Evolutionary conservation across 2,113 vertebrate genomes (phyloP).

Genomic region (Lathamus discolor): DNA sequence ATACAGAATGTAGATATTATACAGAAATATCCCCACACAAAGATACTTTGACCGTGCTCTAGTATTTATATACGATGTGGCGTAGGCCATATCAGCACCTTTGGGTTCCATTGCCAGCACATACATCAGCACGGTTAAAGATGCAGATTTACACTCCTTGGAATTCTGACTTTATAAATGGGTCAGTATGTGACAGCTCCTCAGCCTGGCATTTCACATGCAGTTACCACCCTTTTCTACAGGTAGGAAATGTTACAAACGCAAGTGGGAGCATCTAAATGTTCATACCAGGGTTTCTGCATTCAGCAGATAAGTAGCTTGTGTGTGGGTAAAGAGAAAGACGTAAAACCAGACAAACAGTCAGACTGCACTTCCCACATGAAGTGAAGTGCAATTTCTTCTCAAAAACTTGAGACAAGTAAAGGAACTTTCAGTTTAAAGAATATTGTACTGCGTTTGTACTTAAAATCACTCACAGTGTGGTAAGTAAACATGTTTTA

Average conservation of each 20-base stretch:
- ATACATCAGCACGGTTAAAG: not conserved
- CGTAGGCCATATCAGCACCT: not conserved
- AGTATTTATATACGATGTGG: rapidly evolving
- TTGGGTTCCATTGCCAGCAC: not conserved
- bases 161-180: not conserved
- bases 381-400: not conserved
- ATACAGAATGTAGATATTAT: not conserved
- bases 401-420: not conserved
- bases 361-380: not conserved
- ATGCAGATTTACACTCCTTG: rapidly evolving
- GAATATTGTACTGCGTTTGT: not conserved
- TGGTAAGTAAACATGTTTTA: not conserved
- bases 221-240: not conserved
- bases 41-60: rapidly evolving
- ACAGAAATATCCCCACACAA: not conserved
- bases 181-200: not conserved
- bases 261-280: not conserved
- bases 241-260: not conserved
- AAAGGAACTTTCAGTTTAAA: not conserved
- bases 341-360: not conserved
- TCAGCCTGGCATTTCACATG: not conserved
- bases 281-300: not conserved
- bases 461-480: not conserved
- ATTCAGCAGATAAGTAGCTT: not conserved
- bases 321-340: not conserved